A percentile compares a stretch with the other conserved stretches of the same genome.
These are phyloP conservation scores for Solea solea DNA, from an alignment of 2,113 vertebrate species.

Conservation along the genomic window DNA sequence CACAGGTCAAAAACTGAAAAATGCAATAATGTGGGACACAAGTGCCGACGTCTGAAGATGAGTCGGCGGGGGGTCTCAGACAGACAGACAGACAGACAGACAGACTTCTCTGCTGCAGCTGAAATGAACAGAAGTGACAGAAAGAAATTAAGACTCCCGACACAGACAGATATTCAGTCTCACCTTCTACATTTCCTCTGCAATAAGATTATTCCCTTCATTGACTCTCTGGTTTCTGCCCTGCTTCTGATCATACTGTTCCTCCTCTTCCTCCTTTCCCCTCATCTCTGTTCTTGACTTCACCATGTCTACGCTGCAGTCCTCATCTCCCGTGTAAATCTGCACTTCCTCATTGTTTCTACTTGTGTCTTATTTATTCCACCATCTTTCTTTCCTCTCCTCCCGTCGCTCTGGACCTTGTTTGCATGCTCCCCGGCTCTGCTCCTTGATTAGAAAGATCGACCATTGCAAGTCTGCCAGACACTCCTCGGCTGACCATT, in stretches of 20 bases:
- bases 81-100: slow-evolving; percentile 12
- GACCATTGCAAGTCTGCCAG: slow-evolving; percentile 35
- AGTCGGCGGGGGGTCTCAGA: background rate
- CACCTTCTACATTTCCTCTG: background rate
- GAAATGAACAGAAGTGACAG: slow-evolving; percentile 43
- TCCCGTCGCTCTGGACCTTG: slow-evolving; percentile 13
- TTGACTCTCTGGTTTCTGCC: background rate
- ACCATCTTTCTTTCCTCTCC: slow-evolving; percentile 1
- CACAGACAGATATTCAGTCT: slow-evolving; percentile 12
- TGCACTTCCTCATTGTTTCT: slow-evolving; percentile 18
- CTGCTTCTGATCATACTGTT: background rate
- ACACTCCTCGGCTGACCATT: slow-evolving; percentile 36
- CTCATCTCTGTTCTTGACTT: slow-evolving; percentile 13
- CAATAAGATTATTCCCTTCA: background rate
- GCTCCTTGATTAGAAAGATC: slow-evolving; percentile 47
- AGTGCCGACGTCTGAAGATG: slow-evolving; percentile 61
- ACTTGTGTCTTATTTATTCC: slow-evolving; percentile 20
- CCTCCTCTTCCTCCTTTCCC: background rate
- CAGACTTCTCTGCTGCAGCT: slow-evolving; percentile 8
- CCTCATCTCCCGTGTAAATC: no score
- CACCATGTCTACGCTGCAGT: background rate
- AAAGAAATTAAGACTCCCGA: slow-evolving; percentile 1
- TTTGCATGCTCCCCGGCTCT: slow-evolving; percentile 36
- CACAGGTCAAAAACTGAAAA: slow-evolving; percentile 49
- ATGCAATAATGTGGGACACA: slow-evolving; percentile 64